Evolutionary conservation across 1,140 invertebrate species (phyloP).

Genomic region (Diachasma alloeum): DNA sequence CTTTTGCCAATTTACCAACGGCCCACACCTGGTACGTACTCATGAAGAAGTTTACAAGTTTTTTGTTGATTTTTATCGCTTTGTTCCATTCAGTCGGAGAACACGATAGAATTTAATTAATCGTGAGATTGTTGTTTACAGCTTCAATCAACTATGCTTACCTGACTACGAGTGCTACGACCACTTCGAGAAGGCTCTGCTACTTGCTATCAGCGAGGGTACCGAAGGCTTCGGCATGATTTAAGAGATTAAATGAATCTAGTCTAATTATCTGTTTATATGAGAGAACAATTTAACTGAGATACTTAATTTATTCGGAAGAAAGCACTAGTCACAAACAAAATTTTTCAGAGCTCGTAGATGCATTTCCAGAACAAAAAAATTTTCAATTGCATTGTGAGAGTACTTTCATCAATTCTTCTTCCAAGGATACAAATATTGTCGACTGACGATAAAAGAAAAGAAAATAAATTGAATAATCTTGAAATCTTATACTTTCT

Average conservation of each 20-base stretch:
- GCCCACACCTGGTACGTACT: slow-evolving; percentile 86
- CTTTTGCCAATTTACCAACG: slow-evolving; percentile 89
- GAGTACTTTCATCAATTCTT: not conserved
- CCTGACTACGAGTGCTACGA: slow-evolving; percentile 95
- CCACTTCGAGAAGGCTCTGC: slow-evolving; percentile 88
- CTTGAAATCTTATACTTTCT: not conserved
- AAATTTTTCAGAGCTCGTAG: not conserved
- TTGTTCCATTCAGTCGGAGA: not conserved
- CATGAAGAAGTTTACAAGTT: too few relatives aligned
- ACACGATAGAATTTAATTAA: not conserved
- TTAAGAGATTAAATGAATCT: slow-evolving; percentile 58
- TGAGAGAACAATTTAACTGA: not conserved
- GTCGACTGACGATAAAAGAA: not conserved
- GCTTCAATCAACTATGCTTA: slow-evolving; percentile 95
- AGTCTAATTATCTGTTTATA: not conserved
- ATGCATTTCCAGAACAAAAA: not conserved
- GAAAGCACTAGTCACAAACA: slow-evolving; percentile 25
- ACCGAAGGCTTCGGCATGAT: slow-evolving; percentile 96
- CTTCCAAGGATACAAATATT: slow-evolving; percentile 5
- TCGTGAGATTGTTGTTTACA: slow-evolving; percentile 62
- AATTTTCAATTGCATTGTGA: not conserved
- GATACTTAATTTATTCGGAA: slow-evolving; percentile 22
- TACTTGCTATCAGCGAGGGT: slow-evolving; percentile 93
- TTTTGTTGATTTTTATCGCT: not conserved
- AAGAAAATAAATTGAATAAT: not conserved